A percentile compares a stretch with the other conserved stretches of the same genome.
These are phyloP conservation scores for Pecten maximus DNA, from an alignment of 2,888 invertebrate species.

Conservation along the genomic window DNA sequence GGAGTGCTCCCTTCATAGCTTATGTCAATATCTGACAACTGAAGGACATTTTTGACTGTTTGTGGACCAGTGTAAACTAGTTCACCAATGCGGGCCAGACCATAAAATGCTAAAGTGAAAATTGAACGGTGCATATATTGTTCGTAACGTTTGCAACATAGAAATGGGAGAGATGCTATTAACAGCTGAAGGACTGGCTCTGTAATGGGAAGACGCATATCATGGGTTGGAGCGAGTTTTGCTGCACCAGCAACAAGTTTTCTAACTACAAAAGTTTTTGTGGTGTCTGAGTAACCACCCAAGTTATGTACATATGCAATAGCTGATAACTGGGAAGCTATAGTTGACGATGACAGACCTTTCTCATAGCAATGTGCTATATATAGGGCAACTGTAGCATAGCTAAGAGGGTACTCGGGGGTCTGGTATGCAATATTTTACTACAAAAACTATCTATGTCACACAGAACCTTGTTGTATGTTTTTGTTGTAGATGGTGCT, in stretches of 20 bases:
- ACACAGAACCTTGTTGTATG: too few species aligned
- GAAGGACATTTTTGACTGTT: not conserved
- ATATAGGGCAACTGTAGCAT: too few species aligned
- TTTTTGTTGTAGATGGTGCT: too few species aligned
- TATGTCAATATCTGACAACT: not conserved
- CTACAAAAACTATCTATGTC: too few species aligned
- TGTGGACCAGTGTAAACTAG: not conserved
- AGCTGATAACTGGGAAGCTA: too few species aligned
- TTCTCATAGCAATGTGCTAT: too few species aligned
- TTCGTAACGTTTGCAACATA: not conserved
- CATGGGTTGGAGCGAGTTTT: not conserved
- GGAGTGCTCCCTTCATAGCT: not conserved
- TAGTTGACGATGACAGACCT: too few species aligned
- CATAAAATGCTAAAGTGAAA: slow-evolving; percentile 27
- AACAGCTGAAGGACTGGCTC: not conserved
- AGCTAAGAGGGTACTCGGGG: too few species aligned
- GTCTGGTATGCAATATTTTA: too few species aligned
- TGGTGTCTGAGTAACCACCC: too few species aligned
- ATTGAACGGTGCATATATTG: not conserved
- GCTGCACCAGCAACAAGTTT: not conserved
- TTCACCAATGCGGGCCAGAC: not conserved
- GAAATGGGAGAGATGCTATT: not conserved
- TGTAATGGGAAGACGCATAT: slow-evolving; percentile 1
- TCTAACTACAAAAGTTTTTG: slow-evolving; percentile 14
- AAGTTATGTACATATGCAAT: too few species aligned